Evolutionary conservation across 2,888 invertebrate genomes (phyloP), one percentile per base, ranked within the genome.

Genomic region (Ethmia dodecea): DNA sequence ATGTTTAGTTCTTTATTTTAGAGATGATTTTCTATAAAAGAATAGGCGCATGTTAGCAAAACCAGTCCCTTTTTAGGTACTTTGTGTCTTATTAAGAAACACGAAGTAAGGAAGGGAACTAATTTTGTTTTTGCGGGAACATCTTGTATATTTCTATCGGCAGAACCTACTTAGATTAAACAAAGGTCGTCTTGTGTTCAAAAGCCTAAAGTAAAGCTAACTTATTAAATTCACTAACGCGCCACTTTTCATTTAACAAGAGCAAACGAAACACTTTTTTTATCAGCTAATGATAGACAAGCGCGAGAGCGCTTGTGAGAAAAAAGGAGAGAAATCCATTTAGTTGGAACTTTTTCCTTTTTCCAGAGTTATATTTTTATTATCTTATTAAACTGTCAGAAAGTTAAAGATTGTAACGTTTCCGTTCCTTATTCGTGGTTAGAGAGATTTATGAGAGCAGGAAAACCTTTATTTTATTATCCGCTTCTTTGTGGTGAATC

Each of bases 341-440:
- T 54, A 52, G 52, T 52, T 43, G 36, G 41, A 57, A 55, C 49
- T 52, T 60, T 48, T 46, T 45, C 44, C 43, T 43, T 64, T 61
- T 63, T 59, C 58, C 47, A 39, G 55, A 66, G 71, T 73, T 70
- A 75, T 77, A 78, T 79, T 78, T 77, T 79, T 78, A 77, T 78
- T 77, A 79, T 80, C 77, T 79, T 78, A 80, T 80, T 80, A 80
- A 80, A 78, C 76, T 80, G 80, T 77, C 80, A 76, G 69, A 79
- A 77, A 79, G 76, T 79, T 78, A 77, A 77, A 77, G 76, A 78
- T 77, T 78, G 71, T 73, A 69, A 68, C 72, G 66, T 73, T 77
- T 73, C 72, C 62, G 52, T 65, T 64, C 70, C 65, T 67, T 68
- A 74, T 73, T 72, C 76, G 65, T 60, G 64, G 66, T 66, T 55